phyloP scores from a whole-genome alignment of 2,797 vertebrate species.

The Aythya fuligula region DNA sequence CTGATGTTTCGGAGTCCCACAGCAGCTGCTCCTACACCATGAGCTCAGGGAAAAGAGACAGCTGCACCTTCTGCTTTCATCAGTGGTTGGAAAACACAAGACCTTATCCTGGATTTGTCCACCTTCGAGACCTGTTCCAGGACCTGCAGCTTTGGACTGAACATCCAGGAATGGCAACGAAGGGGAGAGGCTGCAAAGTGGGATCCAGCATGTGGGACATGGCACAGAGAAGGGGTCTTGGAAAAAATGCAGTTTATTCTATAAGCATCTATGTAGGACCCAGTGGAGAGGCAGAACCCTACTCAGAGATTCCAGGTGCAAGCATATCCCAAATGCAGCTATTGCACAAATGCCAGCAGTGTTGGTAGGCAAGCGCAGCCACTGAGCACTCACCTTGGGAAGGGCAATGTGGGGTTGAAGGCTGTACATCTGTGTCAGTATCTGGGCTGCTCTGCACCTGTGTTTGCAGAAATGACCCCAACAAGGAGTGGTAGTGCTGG shows the following conservation, averaged over 20 bases:
- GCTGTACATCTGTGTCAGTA: not conserved
- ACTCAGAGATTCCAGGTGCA: not conserved
- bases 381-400: not conserved
- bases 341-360: too few relatives aligned
- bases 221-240: not conserved
- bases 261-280: not conserved
- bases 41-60: not conserved
- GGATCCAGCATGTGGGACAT: not conserved
- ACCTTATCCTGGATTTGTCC: not conserved
- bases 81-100: not conserved
- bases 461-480: not conserved
- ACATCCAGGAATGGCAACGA: not conserved
- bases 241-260: not conserved
- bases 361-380: not conserved
- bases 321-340: not conserved
- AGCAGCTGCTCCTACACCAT: not conserved
- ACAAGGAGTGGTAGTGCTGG: fast-evolving
- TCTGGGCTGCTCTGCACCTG: not conserved
- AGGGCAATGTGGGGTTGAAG: not conserved
- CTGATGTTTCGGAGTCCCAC: not conserved
- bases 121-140: not conserved
- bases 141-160: not conserved
- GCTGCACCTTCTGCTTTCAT: not conserved
- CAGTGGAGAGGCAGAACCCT: not conserved
- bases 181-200: not conserved